Conservation (phyloP, 2,113 vertebrate genomes). For the Zapus hudsonius region DNA sequence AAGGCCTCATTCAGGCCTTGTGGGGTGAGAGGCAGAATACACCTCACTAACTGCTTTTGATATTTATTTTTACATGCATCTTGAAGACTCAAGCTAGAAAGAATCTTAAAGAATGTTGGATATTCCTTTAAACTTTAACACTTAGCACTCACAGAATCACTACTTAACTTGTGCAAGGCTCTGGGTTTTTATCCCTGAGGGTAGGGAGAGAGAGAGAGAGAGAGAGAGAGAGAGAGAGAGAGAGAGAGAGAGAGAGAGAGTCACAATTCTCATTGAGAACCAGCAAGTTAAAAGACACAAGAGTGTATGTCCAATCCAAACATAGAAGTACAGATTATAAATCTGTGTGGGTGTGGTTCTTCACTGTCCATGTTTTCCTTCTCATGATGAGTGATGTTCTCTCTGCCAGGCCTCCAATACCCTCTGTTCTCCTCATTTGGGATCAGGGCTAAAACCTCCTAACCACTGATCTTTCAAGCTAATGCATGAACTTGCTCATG, state of each 20-base stretch:
- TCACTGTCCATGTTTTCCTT: not conserved
- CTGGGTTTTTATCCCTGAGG: not conserved
- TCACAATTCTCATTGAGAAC: conserved; percentile 4
- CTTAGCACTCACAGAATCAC: not conserved
- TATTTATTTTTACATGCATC: conserved; percentile 14
- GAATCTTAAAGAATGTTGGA: not conserved
- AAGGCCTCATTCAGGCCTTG: too few species aligned
- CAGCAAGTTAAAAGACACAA: conserved; percentile 1
- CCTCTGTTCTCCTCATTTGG: not conserved
- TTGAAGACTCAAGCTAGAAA: conserved; percentile 13
- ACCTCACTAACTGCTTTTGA: not conserved
- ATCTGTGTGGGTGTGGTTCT: not conserved
- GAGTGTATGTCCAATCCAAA: not conserved
- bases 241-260: too few species aligned
- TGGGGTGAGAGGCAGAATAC: too few species aligned
- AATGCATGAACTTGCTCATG: not conserved
- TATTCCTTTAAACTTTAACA: conserved; percentile 32
- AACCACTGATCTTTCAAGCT: not conserved
- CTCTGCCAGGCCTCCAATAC: too few species aligned
- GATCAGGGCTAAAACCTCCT: not conserved
- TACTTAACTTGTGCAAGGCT: not conserved
- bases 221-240: not conserved
- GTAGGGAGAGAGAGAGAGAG: too few species aligned
- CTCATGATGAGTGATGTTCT: not conserved
- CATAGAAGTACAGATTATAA: not conserved